phyloP scores from a whole-genome alignment of 2,113 vertebrate species.

The Erinaceus europaeus region DNA sequence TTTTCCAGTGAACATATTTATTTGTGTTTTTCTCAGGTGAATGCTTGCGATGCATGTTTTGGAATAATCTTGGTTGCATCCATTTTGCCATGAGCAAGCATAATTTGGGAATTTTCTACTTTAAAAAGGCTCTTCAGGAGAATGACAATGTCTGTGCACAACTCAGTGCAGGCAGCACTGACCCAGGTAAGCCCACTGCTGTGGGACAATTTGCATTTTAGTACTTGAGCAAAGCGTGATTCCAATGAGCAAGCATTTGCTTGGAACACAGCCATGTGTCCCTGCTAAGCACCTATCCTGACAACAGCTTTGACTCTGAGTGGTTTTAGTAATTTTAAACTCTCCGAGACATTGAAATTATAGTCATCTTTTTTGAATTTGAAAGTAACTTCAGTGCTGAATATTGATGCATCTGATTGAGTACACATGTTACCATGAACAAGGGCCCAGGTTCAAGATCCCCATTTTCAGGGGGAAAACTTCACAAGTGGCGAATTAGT shows the following conservation, averaged over 20 bases:
- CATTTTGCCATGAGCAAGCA: constrained; percentile 99
- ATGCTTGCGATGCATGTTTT: constrained; percentile 98
- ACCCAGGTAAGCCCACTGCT: constrained; percentile 83
- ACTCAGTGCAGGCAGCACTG: constrained; percentile 85
- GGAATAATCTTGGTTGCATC: constrained; percentile 99
- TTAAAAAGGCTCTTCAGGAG: constrained; percentile 98
- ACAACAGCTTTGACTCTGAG: neutral
- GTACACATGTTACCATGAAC: no score
- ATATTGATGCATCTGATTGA: no score
- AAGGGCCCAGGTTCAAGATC: no score
- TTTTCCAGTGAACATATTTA: neutral
- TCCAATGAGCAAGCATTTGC: neutral
- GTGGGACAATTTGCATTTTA: neutral
- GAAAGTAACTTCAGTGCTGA: no score
- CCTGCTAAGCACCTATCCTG: no score
- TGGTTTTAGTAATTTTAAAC: neutral
- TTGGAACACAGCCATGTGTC: neutral
- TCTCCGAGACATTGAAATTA: neutral
- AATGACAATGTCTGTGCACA: constrained; percentile 95
- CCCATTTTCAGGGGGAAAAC: no score
- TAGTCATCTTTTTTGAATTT: neutral
- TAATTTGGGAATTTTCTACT: constrained; percentile 98
- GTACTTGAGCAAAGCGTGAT: neutral
- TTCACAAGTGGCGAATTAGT: no score
- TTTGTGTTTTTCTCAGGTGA: constrained; percentile 86